Evolutionary conservation across 2,888 invertebrate species (phyloP).

Genomic region (Heliconius charithonia): DNA sequence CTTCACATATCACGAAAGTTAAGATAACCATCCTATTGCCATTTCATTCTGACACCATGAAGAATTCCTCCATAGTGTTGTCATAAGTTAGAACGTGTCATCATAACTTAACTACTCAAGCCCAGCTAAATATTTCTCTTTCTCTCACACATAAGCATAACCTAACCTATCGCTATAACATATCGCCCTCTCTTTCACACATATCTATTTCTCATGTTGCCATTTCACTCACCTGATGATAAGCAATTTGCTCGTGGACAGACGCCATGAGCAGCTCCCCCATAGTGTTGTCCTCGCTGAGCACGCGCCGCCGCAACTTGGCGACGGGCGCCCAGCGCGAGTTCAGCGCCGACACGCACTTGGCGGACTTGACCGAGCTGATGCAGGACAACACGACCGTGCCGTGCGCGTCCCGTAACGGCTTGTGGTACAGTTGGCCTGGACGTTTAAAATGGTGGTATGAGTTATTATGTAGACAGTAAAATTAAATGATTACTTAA

Average conservation of each 20-base stretch:
- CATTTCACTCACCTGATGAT: conserved; percentile 78
- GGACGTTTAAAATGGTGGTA: conserved; percentile 33
- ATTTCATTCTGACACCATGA: no score
- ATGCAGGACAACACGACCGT: conserved; percentile 95
- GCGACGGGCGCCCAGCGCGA: conserved; percentile 96
- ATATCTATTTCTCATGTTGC: background rate
- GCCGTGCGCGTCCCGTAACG: conserved; percentile 93
- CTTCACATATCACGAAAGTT: no score
- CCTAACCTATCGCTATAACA: no score
- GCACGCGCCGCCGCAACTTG: conserved; percentile 91
- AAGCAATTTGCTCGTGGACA: conserved; percentile 90
- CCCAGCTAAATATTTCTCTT: no score
- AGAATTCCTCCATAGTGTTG: no score
- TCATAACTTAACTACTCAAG: no score
- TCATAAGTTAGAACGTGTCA: no score
- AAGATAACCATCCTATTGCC: no score
- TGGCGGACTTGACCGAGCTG: conserved; percentile 89
- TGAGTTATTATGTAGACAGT: no score
- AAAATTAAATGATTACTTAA: no score
- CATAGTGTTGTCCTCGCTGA: conserved; percentile 89
- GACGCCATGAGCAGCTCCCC: conserved; percentile 93
- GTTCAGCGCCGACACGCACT: conserved; percentile 94
- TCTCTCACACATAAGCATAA: no score
- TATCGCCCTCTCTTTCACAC: no score
- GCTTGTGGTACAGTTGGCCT: conserved; percentile 96